phyloP scores from a whole-genome alignment of 2,888 invertebrate genomes.

The Abrostola tripartita region DNA sequence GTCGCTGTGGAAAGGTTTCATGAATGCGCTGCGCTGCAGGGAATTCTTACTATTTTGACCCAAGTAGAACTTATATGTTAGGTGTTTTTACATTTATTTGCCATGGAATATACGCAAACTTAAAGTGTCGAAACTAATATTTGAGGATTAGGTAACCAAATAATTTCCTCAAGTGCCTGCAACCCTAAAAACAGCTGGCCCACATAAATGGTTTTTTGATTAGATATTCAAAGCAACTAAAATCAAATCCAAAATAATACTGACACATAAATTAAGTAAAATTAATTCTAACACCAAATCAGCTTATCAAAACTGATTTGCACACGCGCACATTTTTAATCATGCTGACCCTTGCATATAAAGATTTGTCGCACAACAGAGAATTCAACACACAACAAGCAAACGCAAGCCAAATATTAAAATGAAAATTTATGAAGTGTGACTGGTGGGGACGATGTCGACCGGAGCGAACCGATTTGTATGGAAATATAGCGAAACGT shows the following conservation, averaged over 20 bases:
- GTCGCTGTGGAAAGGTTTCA: conserved; percentile 48
- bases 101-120: too few species aligned
- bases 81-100: too few species aligned
- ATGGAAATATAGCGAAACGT: conserved; percentile 82
- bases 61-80: too few species aligned
- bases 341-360: conserved; percentile 22
- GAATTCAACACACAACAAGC: conserved; percentile 58
- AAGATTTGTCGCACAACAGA: conserved; percentile 64
- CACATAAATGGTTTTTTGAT: too few species aligned
- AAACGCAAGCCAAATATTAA: conserved; percentile 79
- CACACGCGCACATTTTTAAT: conserved; percentile 19
- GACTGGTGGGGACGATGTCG: conserved; percentile 62
- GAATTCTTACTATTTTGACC: background rate
- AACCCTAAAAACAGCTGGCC: too few species aligned
- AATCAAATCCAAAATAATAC: background rate
- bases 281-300: conserved; percentile 6
- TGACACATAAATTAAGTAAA: background rate
- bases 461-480: conserved; percentile 85
- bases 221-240: background rate
- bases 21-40: background rate
- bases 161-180: too few species aligned
- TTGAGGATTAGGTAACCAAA: too few species aligned
- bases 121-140: too few species aligned
- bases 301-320: conserved; percentile 13
- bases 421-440: conserved; percentile 86